Percentiles rank a stretch among this genome's conserved stretches.
Evolutionary conservation across 1,140 invertebrate species (phyloP).

Genomic region (Drosophila virilis): DNA sequence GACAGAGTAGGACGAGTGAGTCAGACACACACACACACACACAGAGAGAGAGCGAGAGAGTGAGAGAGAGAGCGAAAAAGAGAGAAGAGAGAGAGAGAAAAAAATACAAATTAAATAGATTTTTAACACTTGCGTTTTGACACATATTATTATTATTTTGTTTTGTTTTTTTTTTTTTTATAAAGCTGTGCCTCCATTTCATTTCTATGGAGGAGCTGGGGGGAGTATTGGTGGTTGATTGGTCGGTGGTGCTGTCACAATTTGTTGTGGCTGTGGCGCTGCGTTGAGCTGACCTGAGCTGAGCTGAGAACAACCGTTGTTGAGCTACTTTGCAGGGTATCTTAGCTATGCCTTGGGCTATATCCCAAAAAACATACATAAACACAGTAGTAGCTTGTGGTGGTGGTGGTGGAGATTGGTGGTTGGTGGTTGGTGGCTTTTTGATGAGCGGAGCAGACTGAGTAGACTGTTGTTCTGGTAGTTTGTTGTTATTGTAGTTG

Average conservation of each 20-base stretch:
- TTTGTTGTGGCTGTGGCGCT: constrained; percentile 27
- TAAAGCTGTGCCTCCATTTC: constrained; percentile 15
- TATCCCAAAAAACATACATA: constrained; percentile 29
- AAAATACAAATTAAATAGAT: constrained; percentile 75
- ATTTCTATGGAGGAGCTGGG: constrained; percentile 32
- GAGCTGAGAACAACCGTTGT: constrained; percentile 15
- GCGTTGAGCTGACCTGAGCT: constrained; percentile 20
- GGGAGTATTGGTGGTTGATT: constrained; percentile 15
- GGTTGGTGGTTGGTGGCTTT: constrained; percentile 38
- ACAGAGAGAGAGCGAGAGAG: constrained; percentile 9
- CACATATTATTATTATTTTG: constrained; percentile 34
- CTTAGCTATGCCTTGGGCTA: constrained; percentile 15
- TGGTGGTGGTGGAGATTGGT: constrained; percentile 11
- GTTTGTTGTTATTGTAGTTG: constrained; percentile 21
- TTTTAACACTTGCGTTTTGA: constrained; percentile 37
- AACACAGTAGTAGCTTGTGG: constrained; percentile 28
- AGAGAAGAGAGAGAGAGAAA: constrained; percentile 20
- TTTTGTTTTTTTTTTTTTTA: constrained; percentile 31
- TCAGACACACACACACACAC: neutral
- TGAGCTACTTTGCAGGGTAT: constrained; percentile 9
- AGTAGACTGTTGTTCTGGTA: constrained; percentile 59
- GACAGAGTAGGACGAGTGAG: constrained; percentile 11
- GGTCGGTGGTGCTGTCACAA: constrained; percentile 15
- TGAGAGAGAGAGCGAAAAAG: constrained; percentile 10
- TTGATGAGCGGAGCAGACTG: constrained; percentile 61